Evolutionary conservation across 1,140 invertebrate species (phyloP).

Genomic region (Micrasema longulum): DNA sequence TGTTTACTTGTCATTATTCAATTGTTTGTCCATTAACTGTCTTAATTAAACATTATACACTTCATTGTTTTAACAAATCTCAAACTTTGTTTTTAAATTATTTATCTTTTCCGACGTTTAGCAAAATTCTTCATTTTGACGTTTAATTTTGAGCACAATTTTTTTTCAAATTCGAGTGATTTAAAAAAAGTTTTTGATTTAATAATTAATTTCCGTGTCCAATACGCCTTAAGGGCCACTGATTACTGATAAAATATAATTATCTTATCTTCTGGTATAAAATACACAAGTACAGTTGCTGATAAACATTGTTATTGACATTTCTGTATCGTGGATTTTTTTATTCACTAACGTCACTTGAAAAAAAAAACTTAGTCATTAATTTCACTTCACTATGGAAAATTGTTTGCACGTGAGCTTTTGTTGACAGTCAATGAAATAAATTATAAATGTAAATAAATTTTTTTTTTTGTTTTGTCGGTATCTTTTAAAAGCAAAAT

Average conservation of each 20-base stretch:
- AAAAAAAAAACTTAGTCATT: slow-evolving; percentile 1
- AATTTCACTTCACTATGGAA: slow-evolving; percentile 16
- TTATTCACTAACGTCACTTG: slow-evolving; percentile 9
- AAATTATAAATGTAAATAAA: background rate
- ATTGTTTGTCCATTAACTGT: slow-evolving; percentile 1
- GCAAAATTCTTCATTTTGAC: slow-evolving; percentile 25
- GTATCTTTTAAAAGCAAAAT: slow-evolving; percentile 3
- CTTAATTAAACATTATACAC: background rate
- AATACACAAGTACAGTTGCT: slow-evolving; percentile 26
- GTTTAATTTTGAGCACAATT: background rate
- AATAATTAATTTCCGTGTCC: background rate
- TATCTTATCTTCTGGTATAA: slow-evolving; percentile 10
- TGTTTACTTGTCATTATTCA: slow-evolving; percentile 7
- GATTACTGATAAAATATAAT: too few relatives aligned
- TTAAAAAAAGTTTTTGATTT: background rate
- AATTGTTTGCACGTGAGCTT: background rate
- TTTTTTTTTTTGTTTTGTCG: slow-evolving; percentile 13
- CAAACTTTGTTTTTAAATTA: background rate
- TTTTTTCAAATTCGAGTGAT: background rate
- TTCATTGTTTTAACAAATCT: slow-evolving; percentile 1
- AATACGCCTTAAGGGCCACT: background rate
- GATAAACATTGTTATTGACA: slow-evolving; percentile 30
- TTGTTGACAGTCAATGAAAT: slow-evolving; percentile 1
- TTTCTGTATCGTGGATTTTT: background rate
- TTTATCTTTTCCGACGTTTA: slow-evolving; percentile 38